Conservation (phyloP, 2,113 vertebrate species). For the Nanorana parkeri region DNA sequence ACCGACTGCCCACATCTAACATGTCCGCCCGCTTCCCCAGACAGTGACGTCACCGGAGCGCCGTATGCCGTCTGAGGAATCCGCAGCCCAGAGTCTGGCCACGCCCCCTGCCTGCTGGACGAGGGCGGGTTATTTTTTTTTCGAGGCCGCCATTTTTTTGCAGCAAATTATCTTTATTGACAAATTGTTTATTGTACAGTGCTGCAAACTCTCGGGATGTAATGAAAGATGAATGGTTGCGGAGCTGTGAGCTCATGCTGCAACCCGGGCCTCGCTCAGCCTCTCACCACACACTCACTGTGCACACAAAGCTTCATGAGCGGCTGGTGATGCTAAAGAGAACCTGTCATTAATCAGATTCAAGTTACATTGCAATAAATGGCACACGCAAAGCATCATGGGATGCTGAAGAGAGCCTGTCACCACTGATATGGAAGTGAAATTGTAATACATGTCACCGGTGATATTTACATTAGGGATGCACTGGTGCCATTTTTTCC, state of each 20-base stretch:
- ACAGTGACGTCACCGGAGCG: conserved; percentile 7
- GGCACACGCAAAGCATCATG: no score
- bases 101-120: conserved; percentile 29
- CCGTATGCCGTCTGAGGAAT: background rate
- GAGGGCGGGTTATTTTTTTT: conserved; percentile 38
- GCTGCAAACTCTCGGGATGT: conserved; percentile 61
- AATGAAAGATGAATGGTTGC: background rate
- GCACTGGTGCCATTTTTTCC: no score
- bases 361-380: no score
- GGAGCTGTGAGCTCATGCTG: background rate
- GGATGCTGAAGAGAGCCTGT: no score
- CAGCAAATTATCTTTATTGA: conserved; percentile 58
- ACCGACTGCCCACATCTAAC: background rate
- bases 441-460: no score
- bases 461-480: no score
- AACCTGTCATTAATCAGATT: no score
- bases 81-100: background rate
- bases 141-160: conserved; percentile 51
- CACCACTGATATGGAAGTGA: no score
- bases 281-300: no score
- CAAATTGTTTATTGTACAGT: conserved; percentile 75
- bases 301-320: background rate
- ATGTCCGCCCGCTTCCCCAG: background rate
- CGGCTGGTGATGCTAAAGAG: no score
- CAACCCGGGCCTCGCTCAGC: no score